Percentiles rank a stretch among this genome's conserved stretches.
These are phyloP conservation scores for Oscheius myriophilus DNA, from an alignment of 2,888 invertebrate species.

Conservation along the genomic window DNA sequence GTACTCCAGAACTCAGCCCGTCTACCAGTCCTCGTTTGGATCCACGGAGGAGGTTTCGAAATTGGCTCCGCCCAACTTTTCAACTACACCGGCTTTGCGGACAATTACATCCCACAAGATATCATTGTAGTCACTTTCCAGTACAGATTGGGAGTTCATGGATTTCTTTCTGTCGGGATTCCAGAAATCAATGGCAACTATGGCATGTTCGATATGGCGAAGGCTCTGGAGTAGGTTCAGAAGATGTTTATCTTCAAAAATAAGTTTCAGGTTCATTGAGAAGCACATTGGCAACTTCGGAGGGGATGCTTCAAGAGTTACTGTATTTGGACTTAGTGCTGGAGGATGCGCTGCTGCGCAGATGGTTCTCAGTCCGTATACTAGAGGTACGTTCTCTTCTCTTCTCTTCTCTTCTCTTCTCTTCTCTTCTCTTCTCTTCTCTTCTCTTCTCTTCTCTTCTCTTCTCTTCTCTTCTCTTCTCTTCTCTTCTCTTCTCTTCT, in stretches of 20 bases:
- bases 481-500: too few species aligned
- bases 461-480: too few species aligned
- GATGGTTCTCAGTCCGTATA: constrained; percentile 24
- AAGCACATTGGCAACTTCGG: constrained; percentile 27
- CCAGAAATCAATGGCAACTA: constrained; percentile 21
- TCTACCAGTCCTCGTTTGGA: constrained; percentile 91
- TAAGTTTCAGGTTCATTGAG: constrained; percentile 21
- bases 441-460: too few species aligned
- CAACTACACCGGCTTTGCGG: constrained; percentile 18
- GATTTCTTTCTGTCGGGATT: constrained; percentile 23
- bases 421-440: too few species aligned
- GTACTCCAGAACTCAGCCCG: constrained; percentile 7
- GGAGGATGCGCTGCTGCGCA: constrained; percentile 25
- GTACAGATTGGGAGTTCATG: constrained; percentile 26
- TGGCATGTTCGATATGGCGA: constrained; percentile 24
- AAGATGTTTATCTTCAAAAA: neutral
- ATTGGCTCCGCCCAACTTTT: constrained; percentile 75
- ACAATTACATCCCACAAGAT: constrained; percentile 27
- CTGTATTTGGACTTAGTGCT: constrained; percentile 30
- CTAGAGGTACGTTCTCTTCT: constrained; percentile 7
- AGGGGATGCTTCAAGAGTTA: constrained; percentile 20
- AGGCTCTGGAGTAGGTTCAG: constrained; percentile 19
- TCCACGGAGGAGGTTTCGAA: constrained; percentile 91
- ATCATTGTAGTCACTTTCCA: constrained; percentile 30
- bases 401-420: too few species aligned